Evolutionary conservation across 2,888 invertebrate genomes (phyloP).

Genomic region (Drosophila parthenogenetica): DNA sequence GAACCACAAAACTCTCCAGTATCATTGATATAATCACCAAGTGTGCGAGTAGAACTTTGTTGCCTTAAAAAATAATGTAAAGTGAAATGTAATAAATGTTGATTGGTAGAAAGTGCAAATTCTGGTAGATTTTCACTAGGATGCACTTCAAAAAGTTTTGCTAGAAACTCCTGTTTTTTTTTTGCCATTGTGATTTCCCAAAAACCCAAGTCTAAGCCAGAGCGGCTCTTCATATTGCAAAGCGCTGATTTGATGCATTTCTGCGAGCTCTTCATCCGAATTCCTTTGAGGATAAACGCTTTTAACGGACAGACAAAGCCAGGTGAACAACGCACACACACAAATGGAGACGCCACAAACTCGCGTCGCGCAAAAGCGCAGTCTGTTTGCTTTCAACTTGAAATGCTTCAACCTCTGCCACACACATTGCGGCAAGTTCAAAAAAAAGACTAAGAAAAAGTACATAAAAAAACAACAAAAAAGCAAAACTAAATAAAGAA

Average conservation of each 20-base stretch:
- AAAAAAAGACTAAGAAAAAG: constrained; percentile 23
- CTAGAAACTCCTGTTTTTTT: constrained; percentile 7
- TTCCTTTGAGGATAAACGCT: constrained; percentile 66
- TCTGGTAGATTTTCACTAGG: constrained; percentile 6
- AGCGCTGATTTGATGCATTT: constrained; percentile 55
- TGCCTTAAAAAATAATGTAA: not conserved
- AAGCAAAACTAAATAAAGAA: constrained; percentile 12
- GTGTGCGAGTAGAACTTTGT: not conserved
- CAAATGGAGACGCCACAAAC: not conserved
- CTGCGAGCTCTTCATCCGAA: constrained; percentile 35
- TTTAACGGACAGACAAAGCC: constrained; percentile 58
- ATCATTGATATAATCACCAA: not conserved
- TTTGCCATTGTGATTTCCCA: not conserved
- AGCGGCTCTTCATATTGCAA: constrained; percentile 15
- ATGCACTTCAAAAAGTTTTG: not conserved
- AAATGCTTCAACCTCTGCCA: constrained; percentile 32
- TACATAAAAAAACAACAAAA: constrained; percentile 21
- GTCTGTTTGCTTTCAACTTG: constrained; percentile 67
- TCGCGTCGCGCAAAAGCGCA: constrained; percentile 57
- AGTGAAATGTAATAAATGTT: constrained; percentile 20
- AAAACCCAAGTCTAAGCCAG: constrained; percentile 12
- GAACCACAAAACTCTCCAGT: not conserved
- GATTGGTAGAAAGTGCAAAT: constrained; percentile 29
- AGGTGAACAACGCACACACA: constrained; percentile 35
- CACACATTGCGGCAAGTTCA: constrained; percentile 28